Evolutionary conservation across 1,140 invertebrate genomes (phyloP).

Genomic region (Eurosta solidaginis): DNA sequence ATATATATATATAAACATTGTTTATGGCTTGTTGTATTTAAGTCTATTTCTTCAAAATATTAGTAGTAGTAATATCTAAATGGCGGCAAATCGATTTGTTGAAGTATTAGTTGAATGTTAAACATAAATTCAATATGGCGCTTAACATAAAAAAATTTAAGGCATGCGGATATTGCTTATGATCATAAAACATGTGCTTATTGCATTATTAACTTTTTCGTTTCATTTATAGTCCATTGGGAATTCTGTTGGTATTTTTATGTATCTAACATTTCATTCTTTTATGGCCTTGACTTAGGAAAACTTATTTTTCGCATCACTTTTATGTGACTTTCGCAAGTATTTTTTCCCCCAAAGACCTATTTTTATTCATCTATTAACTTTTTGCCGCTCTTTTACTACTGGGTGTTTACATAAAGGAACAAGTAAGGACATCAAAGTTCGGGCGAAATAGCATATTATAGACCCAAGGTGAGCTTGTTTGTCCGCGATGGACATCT

Average conservation of each 20-base stretch:
- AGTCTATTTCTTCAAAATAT: too few species aligned
- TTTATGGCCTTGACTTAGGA: background rate
- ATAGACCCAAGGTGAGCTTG: too few species aligned
- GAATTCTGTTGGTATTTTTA: background rate
- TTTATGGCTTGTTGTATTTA: too few species aligned
- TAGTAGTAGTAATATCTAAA: too few species aligned
- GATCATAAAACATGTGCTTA: background rate
- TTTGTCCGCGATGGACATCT: too few species aligned
- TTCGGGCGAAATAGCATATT: too few species aligned
- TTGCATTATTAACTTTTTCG: background rate
- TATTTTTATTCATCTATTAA: background rate
- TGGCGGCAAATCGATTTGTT: too few species aligned
- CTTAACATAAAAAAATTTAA: slow-evolving; percentile 1
- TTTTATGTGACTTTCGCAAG: background rate
- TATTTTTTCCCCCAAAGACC: background rate
- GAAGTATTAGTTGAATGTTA: slow-evolving; percentile 4
- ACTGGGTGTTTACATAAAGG: too few species aligned
- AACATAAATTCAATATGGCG: background rate
- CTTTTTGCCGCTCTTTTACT: background rate
- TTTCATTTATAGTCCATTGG: background rate
- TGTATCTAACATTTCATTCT: background rate
- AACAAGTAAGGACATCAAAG: too few species aligned
- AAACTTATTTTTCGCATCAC: background rate
- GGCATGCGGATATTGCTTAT: slow-evolving; percentile 16
- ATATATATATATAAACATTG: background rate